A percentile compares a stretch with the other conserved stretches of the same genome.
phyloP scores from a whole-genome alignment of 2,113 vertebrate genomes.

The Ariopsis seemanni region DNA sequence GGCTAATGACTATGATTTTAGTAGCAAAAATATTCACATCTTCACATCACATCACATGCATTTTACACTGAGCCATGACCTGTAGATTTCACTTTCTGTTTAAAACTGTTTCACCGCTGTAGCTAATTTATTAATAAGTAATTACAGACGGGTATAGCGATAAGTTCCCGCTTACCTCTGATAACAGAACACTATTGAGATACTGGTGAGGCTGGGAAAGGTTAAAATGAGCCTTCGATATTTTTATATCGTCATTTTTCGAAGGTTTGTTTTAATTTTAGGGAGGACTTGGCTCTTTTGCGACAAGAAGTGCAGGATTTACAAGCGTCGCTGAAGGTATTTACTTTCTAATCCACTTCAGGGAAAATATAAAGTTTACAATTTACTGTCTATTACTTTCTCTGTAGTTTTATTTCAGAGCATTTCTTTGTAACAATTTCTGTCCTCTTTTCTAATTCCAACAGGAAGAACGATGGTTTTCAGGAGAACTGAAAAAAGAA shows the following conservation, averaged over 20 bases:
- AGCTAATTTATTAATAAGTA: neutral
- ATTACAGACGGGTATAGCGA: neutral
- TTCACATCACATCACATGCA: neutral
- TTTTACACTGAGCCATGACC: neutral
- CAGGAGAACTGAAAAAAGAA: conserved; percentile 97
- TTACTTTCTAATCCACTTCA: neutral
- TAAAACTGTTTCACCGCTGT: neutral
- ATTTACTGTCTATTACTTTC: conserved; percentile 3
- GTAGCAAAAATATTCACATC: neutral
- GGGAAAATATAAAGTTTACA: neutral
- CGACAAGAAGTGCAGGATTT: conserved; percentile 94
- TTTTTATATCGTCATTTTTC: neutral
- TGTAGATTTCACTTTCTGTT: neutral
- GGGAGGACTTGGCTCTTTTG: conserved; percentile 87
- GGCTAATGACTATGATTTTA: neutral
- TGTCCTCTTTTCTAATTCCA: neutral
- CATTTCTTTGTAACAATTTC: neutral
- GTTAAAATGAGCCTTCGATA: neutral
- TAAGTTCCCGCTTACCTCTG: neutral
- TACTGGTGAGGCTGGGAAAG: neutral
- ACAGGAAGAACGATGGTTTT: conserved; percentile 97
- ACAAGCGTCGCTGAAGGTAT: conserved; percentile 91
- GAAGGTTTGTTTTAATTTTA: conserved; percentile 57
- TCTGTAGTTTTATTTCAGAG: neutral
- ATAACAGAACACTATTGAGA: neutral